phyloP scores from a whole-genome alignment of 2,797 vertebrate species.

The Chelon labrosus region DNA sequence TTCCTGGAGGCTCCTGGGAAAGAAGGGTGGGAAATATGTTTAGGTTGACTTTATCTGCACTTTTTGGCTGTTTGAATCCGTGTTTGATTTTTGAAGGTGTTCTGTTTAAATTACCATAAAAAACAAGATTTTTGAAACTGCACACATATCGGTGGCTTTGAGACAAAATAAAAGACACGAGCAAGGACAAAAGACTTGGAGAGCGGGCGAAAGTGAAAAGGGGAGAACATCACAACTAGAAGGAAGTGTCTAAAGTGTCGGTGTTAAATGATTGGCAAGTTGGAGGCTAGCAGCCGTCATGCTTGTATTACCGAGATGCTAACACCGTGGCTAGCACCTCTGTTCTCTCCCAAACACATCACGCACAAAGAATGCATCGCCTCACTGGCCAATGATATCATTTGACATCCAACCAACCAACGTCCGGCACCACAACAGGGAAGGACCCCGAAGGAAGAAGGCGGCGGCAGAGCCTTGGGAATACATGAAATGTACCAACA shows the following conservation, averaged over 20 bases:
- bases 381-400: constrained; percentile 67
- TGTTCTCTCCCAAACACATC: constrained; percentile 72
- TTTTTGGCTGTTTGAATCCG: too few species aligned
- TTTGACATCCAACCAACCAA: constrained; percentile 23
- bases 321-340: constrained; percentile 71
- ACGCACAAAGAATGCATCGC: constrained; percentile 67
- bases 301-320: constrained; percentile 57
- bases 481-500: constrained; percentile 25
- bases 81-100: too few species aligned
- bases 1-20: constrained; percentile 48
- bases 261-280: constrained; percentile 51
- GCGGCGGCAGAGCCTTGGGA: background rate
- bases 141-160: too few species aligned
- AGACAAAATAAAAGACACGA: background rate
- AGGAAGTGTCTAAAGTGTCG: constrained; percentile 39
- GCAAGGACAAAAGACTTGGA: background rate
- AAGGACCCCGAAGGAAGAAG: background rate
- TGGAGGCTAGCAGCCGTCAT: constrained; percentile 51
- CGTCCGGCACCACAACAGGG: constrained; percentile 21
- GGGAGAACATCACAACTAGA: constrained; percentile 37
- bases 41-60: too few species aligned
- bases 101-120: too few species aligned
- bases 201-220: constrained; percentile 36
- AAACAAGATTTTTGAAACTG: too few species aligned
- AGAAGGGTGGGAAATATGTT: background rate